These are phyloP conservation scores for Tichodroma muraria DNA, from an alignment of 2,113 vertebrate species.

Conservation along the genomic window DNA sequence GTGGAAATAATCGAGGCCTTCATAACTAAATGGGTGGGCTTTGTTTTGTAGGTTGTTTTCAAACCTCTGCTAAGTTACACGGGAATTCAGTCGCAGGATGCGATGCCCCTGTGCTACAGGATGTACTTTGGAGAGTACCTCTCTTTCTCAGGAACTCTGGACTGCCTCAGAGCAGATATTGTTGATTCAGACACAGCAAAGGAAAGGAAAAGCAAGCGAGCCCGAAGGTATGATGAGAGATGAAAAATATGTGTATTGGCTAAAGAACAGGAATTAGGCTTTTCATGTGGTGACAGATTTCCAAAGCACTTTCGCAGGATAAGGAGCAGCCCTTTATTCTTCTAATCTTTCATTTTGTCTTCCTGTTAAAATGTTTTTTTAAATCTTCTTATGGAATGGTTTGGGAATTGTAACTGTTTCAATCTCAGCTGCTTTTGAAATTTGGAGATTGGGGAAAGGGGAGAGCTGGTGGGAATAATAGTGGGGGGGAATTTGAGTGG, in stretches of 20 bases:
- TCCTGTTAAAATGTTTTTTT: neutral
- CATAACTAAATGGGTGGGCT: neutral
- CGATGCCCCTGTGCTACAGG: conserved; percentile 89
- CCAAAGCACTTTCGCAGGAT: neutral
- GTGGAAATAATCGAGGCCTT: neutral
- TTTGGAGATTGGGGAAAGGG: neutral
- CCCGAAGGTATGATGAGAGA: conserved; percentile 75
- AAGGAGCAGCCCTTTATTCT: neutral
- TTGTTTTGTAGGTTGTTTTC: conserved; percentile 87
- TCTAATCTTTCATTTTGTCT: neutral
- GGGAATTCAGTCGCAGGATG: conserved; percentile 92
- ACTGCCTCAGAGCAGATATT: conserved; percentile 94
- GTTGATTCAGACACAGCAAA: conserved; percentile 97
- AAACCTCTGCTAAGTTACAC: conserved; percentile 91
- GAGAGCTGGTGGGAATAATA: neutral
- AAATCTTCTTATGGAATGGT: neutral
- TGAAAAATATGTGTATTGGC: neutral
- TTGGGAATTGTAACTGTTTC: neutral
- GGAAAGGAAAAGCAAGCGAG: conserved; percentile 88
- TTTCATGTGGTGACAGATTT: neutral
- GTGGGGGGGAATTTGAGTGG: neutral
- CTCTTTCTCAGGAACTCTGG: conserved; percentile 93
- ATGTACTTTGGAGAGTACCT: conserved; percentile 98
- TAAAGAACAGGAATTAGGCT: neutral
- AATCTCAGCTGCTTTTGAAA: neutral